These are phyloP conservation scores for Archips crataeganus DNA, from an alignment of 2,888 invertebrate species.

Conservation along the genomic window DNA sequence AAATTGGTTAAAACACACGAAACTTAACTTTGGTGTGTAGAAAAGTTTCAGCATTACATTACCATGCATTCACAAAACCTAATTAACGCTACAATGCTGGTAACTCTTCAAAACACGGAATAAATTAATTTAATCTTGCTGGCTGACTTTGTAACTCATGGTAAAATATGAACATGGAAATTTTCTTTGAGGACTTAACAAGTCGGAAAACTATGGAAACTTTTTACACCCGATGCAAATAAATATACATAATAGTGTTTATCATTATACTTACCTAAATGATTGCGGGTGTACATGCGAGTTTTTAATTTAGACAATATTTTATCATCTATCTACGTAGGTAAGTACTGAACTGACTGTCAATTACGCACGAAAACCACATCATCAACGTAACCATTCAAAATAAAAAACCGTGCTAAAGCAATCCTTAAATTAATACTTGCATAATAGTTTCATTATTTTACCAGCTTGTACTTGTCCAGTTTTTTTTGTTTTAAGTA, in stretches of 20 bases:
- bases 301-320: too few species aligned
- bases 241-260: too few species aligned
- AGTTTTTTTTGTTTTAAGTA: constrained; percentile 26
- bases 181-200: not conserved
- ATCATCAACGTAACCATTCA: too few species aligned
- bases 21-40: not conserved
- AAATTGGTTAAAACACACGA: not conserved
- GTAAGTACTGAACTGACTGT: too few species aligned
- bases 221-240: too few species aligned
- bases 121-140: constrained; percentile 15
- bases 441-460: not conserved
- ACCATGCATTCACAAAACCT: constrained; percentile 9
- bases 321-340: too few species aligned
- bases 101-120: constrained; percentile 21
- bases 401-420: too few species aligned
- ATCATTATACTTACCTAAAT: too few species aligned
- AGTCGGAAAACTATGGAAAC: not conserved
- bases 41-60: not conserved
- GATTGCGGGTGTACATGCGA: too few species aligned
- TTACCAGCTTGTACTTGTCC: constrained; percentile 8
- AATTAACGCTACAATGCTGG: constrained; percentile 18
- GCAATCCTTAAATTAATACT: not conserved
- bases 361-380: too few species aligned
- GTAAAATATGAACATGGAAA: constrained; percentile 4
- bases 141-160: constrained; percentile 7